A percentile compares a stretch with the other conserved stretches of the same genome.
Evolutionary conservation across 1,140 invertebrate genomes (phyloP).

Genomic region (Sitobion miscanthi): DNA sequence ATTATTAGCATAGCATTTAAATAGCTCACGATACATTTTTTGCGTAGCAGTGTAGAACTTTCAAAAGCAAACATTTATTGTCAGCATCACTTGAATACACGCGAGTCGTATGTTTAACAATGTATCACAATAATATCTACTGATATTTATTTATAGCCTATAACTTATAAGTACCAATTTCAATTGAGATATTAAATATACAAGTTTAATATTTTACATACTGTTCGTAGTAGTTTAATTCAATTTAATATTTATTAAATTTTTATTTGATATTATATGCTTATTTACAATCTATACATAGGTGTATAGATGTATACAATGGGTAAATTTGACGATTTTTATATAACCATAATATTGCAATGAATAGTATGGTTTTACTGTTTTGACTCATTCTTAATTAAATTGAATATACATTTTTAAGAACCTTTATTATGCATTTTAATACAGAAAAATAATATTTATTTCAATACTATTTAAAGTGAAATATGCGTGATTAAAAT

Average conservation of each 20-base stretch:
- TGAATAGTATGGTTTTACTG: no score
- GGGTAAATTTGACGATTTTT: not conserved
- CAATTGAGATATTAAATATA: not conserved
- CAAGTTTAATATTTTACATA: not conserved
- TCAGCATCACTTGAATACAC: not conserved
- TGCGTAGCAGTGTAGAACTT: slow-evolving; percentile 19
- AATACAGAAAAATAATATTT: no score
- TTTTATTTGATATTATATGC: not conserved
- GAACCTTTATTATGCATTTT: no score
- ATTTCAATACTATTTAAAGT: no score
- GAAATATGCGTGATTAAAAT: no score
- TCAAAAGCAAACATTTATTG: slow-evolving; percentile 19
- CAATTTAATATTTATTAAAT: not conserved
- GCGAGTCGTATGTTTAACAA: not conserved
- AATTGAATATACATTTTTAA: no score
- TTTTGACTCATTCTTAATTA: no score
- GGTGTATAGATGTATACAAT: not conserved
- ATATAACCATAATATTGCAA: not conserved
- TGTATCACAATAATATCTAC: not conserved
- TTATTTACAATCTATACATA: not conserved
- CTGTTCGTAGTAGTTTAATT: not conserved
- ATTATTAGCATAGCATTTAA: slow-evolving; percentile 37
- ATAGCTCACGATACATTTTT: slow-evolving; percentile 35
- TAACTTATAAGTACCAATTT: not conserved
- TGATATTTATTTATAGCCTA: not conserved